Conservation (phyloP, 2,113 vertebrate species). For the Tyrannus savana region DNA sequence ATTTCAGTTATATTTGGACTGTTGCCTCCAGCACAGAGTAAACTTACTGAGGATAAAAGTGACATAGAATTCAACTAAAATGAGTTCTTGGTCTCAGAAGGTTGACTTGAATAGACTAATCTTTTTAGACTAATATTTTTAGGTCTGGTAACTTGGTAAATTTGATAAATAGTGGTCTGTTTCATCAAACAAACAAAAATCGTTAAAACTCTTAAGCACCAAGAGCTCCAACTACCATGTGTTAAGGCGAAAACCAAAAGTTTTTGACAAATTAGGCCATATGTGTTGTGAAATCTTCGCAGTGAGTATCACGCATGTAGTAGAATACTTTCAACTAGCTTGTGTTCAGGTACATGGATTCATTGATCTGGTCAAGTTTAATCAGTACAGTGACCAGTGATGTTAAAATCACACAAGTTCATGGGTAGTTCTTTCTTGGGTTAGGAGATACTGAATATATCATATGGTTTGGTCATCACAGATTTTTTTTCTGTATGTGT, state of each 20-base stretch:
- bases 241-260: not conserved
- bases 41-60: not conserved
- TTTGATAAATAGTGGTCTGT: not conserved
- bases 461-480: not conserved
- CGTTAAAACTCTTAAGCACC: not conserved
- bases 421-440: not conserved
- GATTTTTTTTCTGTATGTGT: not conserved
- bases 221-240: not conserved
- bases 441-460: not conserved
- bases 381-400: not conserved
- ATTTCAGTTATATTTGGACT: not conserved
- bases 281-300: not conserved
- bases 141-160: not conserved
- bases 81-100: not conserved
- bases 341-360: not conserved
- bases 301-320: accelerated
- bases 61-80: not conserved
- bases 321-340: not conserved
- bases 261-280: not conserved
- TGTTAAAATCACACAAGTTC: not conserved
- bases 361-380: not conserved
- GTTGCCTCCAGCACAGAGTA: not conserved
- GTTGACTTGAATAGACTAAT: not conserved
- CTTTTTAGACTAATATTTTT: not conserved
- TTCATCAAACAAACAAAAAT: not conserved